phyloP scores from a whole-genome alignment of 2,113 vertebrate species.

The Trogon surrucura region DNA sequence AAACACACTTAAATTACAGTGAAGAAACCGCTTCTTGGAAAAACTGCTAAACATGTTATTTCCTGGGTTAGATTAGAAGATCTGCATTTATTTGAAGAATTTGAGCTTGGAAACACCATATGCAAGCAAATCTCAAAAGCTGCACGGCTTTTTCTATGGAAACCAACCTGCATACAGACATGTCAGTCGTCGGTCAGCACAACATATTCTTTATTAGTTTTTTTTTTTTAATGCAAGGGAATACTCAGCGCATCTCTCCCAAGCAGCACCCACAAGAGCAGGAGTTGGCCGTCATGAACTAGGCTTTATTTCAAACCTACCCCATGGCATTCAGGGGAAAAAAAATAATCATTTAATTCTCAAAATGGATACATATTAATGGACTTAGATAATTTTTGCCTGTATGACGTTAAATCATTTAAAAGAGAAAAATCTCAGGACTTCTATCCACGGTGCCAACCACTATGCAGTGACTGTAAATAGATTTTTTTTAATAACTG shows the following conservation, averaged over 20 bases:
- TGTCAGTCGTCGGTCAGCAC: not conserved
- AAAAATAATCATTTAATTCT: not conserved
- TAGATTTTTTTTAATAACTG: fast-evolving
- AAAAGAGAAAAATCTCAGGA: not conserved
- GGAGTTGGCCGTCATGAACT: fast-evolving
- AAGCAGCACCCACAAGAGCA: not conserved
- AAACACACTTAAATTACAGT: not conserved
- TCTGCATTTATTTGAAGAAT: not conserved
- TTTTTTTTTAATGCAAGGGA: not conserved
- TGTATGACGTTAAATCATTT: not conserved
- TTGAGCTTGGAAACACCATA: not conserved
- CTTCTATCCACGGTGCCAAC: fast-evolving
- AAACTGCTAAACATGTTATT: not conserved
- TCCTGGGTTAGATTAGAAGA: not conserved
- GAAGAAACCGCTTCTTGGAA: not conserved
- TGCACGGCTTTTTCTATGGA: not conserved
- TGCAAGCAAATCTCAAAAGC: not conserved
- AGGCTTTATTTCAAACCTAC: not conserved
- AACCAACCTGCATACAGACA: not conserved
- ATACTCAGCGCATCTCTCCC: not conserved
- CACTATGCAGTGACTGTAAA: fast-evolving
- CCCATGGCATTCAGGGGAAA: not conserved
- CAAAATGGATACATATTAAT: not conserved
- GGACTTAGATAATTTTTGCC: not conserved
- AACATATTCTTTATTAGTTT: too few species aligned